Percentiles rank a stretch among this genome's conserved stretches.
Conservation (phyloP, 2,113 vertebrate species). For the Carettochelys insculpta region DNA sequence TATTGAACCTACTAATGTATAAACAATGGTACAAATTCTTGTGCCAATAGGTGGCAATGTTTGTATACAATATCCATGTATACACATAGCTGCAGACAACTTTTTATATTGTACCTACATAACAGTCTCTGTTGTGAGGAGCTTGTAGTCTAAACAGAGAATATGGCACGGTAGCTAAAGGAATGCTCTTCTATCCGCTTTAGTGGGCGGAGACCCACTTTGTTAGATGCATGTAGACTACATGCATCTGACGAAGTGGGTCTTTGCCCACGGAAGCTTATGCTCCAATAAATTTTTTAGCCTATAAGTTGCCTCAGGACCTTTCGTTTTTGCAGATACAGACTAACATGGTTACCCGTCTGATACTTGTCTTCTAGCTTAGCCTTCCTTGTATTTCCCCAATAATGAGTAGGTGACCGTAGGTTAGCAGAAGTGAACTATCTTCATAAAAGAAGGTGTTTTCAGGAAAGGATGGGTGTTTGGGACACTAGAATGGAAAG, state of each 20-base stretch:
- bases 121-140: neutral
- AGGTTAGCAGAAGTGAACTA: neutral
- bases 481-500: fast-evolving
- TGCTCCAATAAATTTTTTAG: no score
- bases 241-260: no score
- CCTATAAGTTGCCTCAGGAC: no score
- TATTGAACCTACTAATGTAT: slow-evolving; percentile 44
- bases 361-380: no score
- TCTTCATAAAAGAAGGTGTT: neutral
- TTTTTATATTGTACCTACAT: neutral
- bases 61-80: slow-evolving; percentile 21
- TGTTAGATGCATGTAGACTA: no score
- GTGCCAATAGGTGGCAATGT: slow-evolving; percentile 70
- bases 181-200: no score
- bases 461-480: no score
- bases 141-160: neutral
- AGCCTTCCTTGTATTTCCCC: neutral
- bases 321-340: no score
- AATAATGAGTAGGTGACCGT: fast-evolving
- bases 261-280: no score
- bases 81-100: neutral
- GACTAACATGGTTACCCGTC: no score
- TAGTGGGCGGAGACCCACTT: no score
- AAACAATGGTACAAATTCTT: neutral
- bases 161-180: neutral